Conservation (phyloP, 1,140 invertebrate genomes). For the Drosophila micromelanica region DNA sequence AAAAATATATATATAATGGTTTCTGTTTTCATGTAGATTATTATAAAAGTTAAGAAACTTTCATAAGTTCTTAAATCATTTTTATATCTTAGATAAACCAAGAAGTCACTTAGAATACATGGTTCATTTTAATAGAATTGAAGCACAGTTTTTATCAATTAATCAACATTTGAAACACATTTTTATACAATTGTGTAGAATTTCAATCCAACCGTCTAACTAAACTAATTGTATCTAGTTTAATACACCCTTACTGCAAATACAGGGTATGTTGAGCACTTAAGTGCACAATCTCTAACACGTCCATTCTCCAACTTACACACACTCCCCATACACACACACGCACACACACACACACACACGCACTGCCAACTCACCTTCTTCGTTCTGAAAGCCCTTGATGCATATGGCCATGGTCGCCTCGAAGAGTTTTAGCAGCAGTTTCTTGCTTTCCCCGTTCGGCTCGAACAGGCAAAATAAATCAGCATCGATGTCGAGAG, state of each 20-base stretch:
- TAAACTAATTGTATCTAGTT: neutral
- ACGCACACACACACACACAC: neutral
- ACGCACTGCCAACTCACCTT: constrained; percentile 62
- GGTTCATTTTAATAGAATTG: too few relatives aligned
- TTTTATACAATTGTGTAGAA: too few relatives aligned
- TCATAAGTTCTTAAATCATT: too few relatives aligned
- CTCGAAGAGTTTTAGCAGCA: constrained; percentile 77
- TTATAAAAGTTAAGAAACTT: too few relatives aligned
- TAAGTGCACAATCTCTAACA: constrained; percentile 32
- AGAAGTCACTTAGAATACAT: neutral
- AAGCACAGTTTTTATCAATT: too few relatives aligned
- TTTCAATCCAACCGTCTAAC: neutral
- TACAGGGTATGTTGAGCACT: constrained; percentile 30
- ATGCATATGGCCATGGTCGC: constrained; percentile 82
- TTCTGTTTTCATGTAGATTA: too few relatives aligned
- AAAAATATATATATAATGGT: too few relatives aligned
- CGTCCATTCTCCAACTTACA: constrained; percentile 1
- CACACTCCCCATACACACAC: too few relatives aligned
- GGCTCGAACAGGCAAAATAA: constrained; percentile 65
- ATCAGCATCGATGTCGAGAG: constrained; percentile 61
- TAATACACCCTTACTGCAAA: neutral
- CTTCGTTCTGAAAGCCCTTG: constrained; percentile 80
- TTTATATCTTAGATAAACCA: too few relatives aligned
- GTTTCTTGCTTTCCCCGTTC: constrained; percentile 78
- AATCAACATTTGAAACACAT: too few relatives aligned